Base-by-base conservation (phyloP, 2,797 vertebrate species). In the Pygocentrus nattereri region DNA sequence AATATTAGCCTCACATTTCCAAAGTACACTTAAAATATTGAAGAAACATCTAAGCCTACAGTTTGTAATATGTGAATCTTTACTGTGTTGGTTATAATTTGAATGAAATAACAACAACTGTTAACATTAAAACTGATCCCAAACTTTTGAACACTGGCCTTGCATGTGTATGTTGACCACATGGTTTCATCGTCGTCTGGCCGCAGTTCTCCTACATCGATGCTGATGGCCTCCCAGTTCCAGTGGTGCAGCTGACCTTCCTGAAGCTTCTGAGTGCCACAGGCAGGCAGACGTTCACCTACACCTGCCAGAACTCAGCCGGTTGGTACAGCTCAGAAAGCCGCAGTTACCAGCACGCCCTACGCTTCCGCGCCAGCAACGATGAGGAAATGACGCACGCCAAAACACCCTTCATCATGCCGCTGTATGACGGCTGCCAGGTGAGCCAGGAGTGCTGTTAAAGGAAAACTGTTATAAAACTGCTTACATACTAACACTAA, bases 201-300 rank as follows among this genome's bases (percentile, higher is more conserved):
- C 52, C 86, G 74, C 79, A 99, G 97, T 97, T 99, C 89, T 95
- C 94, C 82, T 99, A 98, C 62, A 92, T 88, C 74, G 97, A 98
- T 27, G 91, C 91, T 0, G 95, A 97, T 0, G 96, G 95, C 34
- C 93, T 89, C n/a, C 90, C 95, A 0, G 93, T 99, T 2, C 94
- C 92, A 0, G 94, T 97, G 68, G 95, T 98, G 0, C 97, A 99
- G 85, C 85, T 98, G 89, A 98, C 95, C 83, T 99, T 99, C 93
- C 93, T 99, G 78, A 96, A 96, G 56, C 88, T 99, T 50, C 91
- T 99, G 83, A 99, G 97, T 0, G 96, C 96, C 80, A 87, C 91
- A 0, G 96, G 95, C 71, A 94, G 69, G 58, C 97, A 99, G 91
- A 94, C 84, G 78, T 96, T 99, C 90, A 96, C 95, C 13, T 96